A percentile compares a stretch with the other conserved stretches of the same genome.
These are phyloP conservation scores for Spatulosminthurus flaviceps DNA, from an alignment of 2,888 invertebrate species.

Conservation along the genomic window DNA sequence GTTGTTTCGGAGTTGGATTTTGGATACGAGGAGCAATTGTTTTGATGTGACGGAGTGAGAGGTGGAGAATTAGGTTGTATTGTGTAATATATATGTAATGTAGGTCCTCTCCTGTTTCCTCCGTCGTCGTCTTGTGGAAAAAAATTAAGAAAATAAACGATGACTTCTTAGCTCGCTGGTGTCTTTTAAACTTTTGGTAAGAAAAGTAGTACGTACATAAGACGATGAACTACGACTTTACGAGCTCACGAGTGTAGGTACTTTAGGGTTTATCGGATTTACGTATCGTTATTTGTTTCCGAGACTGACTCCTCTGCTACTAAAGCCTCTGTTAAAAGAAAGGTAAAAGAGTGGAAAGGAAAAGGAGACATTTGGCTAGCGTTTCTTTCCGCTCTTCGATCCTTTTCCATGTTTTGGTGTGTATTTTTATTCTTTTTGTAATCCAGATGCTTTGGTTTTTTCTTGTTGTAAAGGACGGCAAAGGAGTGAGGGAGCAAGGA, in stretches of 20 bases:
- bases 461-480: not conserved
- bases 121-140: not conserved
- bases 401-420: conserved; percentile 11
- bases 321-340: not conserved
- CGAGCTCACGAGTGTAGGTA: not conserved
- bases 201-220: no score
- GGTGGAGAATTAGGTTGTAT: conserved; percentile 19
- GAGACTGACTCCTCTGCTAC: not conserved
- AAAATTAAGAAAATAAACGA: not conserved
- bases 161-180: not conserved
- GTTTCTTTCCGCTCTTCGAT: conserved; percentile 50
- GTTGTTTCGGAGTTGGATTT: not conserved
- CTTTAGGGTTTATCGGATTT: conserved; percentile 18
- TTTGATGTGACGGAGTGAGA: conserved; percentile 12
- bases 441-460: conserved; percentile 21
- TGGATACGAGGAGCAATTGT: conserved; percentile 14
- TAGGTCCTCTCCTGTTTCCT: not conserved
- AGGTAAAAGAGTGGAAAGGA: not conserved
- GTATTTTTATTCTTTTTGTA: conserved; percentile 16
- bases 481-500: not conserved
- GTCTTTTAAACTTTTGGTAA: no score
- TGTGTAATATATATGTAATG: not conserved
- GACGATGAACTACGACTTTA: no score
- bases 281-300: not conserved
- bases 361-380: conserved; percentile 54